A percentile compares a stretch with the other conserved stretches of the same genome.
These are phyloP conservation scores for Phalacrocorax pelagicus DNA, from an alignment of 2,113 vertebrate genomes.

Conservation along the genomic window DNA sequence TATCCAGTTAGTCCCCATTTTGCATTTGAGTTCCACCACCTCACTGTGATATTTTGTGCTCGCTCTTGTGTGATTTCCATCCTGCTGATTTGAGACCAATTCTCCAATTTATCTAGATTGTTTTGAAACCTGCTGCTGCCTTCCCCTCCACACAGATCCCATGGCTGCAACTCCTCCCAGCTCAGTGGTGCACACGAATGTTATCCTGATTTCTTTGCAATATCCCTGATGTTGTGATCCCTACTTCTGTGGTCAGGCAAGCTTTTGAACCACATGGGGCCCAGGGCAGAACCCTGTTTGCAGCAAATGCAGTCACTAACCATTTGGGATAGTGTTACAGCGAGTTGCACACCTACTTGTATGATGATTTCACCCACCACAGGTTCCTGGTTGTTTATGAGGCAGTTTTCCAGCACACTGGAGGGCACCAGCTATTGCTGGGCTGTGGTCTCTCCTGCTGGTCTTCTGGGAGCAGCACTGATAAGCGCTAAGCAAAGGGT, in stretches of 20 bases:
- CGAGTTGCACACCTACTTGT: neutral
- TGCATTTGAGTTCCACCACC: conserved; percentile 6
- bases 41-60: neutral
- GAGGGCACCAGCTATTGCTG: neutral
- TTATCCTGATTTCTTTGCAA: neutral
- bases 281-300: neutral
- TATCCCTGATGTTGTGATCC: neutral
- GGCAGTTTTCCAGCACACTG: neutral
- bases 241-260: neutral
- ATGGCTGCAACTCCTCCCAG: neutral
- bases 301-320: neutral
- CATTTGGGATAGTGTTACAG: neutral
- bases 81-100: conserved; percentile 32
- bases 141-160: neutral
- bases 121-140: conserved; percentile 24
- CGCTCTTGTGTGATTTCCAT: conserved; percentile 24
- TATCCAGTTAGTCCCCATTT: conserved; percentile 18
- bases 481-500: neutral
- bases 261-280: neutral
- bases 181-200: neutral
- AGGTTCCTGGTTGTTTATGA: neutral
- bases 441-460: neutral
- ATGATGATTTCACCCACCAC: neutral
- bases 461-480: neutral
- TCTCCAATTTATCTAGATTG: conserved; percentile 17